Evolutionary conservation across 1,140 invertebrate genomes (phyloP).

Genomic region (Pantala flavescens): DNA sequence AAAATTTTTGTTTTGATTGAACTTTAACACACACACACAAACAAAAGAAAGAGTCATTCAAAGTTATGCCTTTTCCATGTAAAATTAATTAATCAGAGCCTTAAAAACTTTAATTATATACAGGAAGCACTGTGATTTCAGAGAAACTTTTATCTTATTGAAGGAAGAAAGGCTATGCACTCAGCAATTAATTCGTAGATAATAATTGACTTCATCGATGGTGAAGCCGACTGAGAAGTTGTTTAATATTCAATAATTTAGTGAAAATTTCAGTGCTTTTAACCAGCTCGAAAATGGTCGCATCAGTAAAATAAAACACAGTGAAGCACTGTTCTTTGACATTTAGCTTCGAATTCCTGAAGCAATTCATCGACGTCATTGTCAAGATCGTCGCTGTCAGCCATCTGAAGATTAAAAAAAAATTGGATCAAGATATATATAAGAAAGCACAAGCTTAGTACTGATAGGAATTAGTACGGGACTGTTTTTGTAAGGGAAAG

Average conservation of each 20-base stretch:
- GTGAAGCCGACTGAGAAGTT: too few relatives aligned
- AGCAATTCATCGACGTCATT: conserved; percentile 97
- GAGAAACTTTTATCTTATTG: not conserved
- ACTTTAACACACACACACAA: too few relatives aligned
- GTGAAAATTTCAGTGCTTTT: not conserved
- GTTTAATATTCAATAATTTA: too few relatives aligned
- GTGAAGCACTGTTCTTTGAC: conserved; percentile 78
- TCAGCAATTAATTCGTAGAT: not conserved
- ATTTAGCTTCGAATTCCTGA: conserved; percentile 88
- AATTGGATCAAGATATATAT: not conserved
- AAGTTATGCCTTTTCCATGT: too few relatives aligned
- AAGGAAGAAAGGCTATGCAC: not conserved
- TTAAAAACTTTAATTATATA: not conserved
- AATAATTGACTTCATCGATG: not conserved
- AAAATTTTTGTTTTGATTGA: too few relatives aligned
- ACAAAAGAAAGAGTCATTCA: too few relatives aligned
- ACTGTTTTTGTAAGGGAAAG: too few relatives aligned
- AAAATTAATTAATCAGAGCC: too few relatives aligned
- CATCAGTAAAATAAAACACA: conserved; percentile 86
- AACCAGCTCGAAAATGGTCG: not conserved
- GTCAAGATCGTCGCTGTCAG: conserved; percentile 85
- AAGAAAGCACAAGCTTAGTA: too few relatives aligned
- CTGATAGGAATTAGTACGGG: too few relatives aligned
- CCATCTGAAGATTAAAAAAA: conserved; percentile 53
- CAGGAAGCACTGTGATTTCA: not conserved